Evolutionary conservation across 2,113 vertebrate genomes (phyloP).

Genomic region (Alouatta palliata): DNA sequence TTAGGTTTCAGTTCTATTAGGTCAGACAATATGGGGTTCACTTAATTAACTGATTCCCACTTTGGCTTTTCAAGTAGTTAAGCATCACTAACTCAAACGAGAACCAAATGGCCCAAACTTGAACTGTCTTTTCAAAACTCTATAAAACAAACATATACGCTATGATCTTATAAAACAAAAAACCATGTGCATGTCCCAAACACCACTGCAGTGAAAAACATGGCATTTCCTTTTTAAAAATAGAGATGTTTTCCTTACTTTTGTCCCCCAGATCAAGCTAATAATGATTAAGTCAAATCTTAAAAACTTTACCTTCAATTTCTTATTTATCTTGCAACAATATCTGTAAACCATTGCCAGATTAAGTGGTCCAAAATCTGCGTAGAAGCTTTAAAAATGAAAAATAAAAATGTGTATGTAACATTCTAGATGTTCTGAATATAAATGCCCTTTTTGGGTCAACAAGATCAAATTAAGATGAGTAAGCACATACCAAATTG

Average conservation of each 20-base stretch:
- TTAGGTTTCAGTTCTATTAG: neutral
- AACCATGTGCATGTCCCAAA: neutral
- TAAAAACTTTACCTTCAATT: constrained; percentile 93
- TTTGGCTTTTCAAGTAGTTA: constrained; percentile 23
- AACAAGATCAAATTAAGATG: constrained; percentile 30
- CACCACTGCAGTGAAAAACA: neutral
- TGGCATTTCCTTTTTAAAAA: neutral
- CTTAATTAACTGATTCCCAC: neutral
- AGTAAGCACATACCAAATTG: neutral
- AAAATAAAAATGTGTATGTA: constrained; percentile 53
- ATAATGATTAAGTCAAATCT: constrained; percentile 41
- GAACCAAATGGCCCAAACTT: neutral
- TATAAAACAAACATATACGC: constrained; percentile 1
- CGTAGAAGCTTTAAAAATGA: constrained; percentile 92
- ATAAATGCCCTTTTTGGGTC: constrained; percentile 2
- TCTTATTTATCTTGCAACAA: constrained; percentile 98
- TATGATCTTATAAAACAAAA: constrained; percentile 8
- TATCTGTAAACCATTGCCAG: constrained; percentile 99
- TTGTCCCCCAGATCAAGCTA: neutral
- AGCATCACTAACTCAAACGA: neutral
- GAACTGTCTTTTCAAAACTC: constrained; percentile 2
- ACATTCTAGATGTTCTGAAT: neutral
- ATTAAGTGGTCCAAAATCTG: constrained; percentile 99
- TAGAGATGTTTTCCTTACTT: neutral
- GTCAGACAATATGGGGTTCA: neutral